These are phyloP conservation scores for Polydrusus cervinus DNA, from an alignment of 2,888 invertebrate genomes.

Conservation along the genomic window DNA sequence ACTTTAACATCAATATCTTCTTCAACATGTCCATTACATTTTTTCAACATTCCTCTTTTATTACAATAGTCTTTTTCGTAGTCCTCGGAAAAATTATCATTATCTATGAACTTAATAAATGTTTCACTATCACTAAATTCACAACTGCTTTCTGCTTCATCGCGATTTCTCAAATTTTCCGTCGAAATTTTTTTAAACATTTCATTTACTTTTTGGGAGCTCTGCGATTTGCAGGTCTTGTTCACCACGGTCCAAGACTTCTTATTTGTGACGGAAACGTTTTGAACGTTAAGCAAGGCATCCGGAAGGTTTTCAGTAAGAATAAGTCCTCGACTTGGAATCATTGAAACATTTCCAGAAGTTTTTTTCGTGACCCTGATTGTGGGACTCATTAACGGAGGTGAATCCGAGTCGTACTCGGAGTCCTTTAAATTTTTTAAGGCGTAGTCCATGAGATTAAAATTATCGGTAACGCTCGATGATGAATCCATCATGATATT, in stretches of 20 bases:
- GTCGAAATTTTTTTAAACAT: slow-evolving; percentile 57
- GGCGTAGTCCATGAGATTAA: slow-evolving; percentile 51
- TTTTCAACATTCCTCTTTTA: slow-evolving; percentile 8
- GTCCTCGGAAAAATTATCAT: slow-evolving; percentile 30
- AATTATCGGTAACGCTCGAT: slow-evolving; percentile 38
- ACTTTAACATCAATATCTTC: neutral
- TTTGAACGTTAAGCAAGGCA: slow-evolving; percentile 14
- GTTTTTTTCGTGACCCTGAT: neutral
- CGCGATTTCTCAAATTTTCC: slow-evolving; percentile 31
- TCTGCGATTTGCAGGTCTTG: slow-evolving; percentile 41
- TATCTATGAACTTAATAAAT: slow-evolving; percentile 10
- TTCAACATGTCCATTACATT: neutral
- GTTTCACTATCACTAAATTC: neutral
- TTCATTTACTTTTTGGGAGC: slow-evolving; percentile 56
- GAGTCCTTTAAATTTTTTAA: slow-evolving; percentile 42
- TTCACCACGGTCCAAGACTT: slow-evolving; percentile 31
- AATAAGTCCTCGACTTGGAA: slow-evolving; percentile 22
- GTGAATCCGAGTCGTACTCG: slow-evolving; percentile 11
- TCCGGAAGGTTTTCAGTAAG: neutral
- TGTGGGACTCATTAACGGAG: neutral
- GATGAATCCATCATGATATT: slow-evolving; percentile 22
- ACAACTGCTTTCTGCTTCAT: neutral
- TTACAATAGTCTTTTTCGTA: slow-evolving; percentile 16
- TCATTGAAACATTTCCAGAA: neutral
- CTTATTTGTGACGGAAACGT: neutral